Evolutionary conservation across 2,888 invertebrate genomes (phyloP), one percentile per base, ranked within the genome.

Genomic region (Amblyjoppa proteus): DNA sequence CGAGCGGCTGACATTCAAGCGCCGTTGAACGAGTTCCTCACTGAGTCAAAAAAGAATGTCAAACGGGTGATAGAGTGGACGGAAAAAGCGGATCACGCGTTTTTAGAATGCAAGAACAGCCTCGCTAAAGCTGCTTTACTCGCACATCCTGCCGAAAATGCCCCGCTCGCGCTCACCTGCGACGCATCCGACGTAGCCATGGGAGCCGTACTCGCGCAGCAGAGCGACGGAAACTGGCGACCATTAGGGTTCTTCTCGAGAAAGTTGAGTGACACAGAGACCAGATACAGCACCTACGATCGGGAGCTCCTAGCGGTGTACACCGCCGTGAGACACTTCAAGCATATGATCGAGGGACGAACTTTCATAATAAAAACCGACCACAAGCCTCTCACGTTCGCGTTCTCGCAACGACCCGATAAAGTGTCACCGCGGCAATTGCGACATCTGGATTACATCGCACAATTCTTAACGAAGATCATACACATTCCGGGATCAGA

Each of bases 381-480:
- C 66, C 88, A 88, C 61, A 86, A 87, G 80, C 88, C 88, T 13
- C 51, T 89, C 1, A 83, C 45, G 3, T 87, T 74, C 70, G 87
- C 86, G 2, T 88, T 89, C 51, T 25, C 61, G 5, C 71, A 84
- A 25, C 75, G 70, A 11, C 38, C 58, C 3, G 85, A 87, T 1
- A 86, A 84, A 61, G 74, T 78, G 11, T 84, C 83, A 11, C 78
- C 64, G 1, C 25, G 87, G 49, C 87, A 86, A 64, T 20, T 81
- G 0, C 73, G 86, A 7, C 87, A 88, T 13, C 74, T 89, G 0
- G 83, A 85, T 9, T 89, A 34, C 70, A 88, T 88, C 9, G 51
- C 75, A 0, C 83, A 87, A 61, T 81, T 79, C 41, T 58, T 83
- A 0, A 86, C 87, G 2, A 58, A 85, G 1, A 77, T 88, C 13